Evolutionary conservation across 2,888 invertebrate genomes (phyloP), one percentile per base, ranked within the genome.

Genomic region (Nymphalis urticae): DNA sequence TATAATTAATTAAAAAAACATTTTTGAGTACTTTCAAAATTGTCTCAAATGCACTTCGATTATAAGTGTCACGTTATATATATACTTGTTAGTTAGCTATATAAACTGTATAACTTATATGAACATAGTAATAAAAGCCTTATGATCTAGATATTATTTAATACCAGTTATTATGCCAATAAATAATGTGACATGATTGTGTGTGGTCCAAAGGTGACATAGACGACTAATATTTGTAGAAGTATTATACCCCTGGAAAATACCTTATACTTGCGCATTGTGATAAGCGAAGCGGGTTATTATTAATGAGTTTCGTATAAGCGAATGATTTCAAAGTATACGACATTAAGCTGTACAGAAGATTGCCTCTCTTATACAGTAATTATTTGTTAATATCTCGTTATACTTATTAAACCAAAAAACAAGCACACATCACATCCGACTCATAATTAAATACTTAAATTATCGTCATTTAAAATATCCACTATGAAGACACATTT

Each of bases 121-220:
- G 42, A 42, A 10, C 42, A 42, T 42, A n/a, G 19, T 24, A 54
- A 60, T 19, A 63, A 56, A 56, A 63, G 62, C 63, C 65, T 61
- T 32, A 62, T 24, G 27, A 27, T 56, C 36, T 17, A 67, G 63
- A 68, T 60, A 56, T 63, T 66, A 63, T 63, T 61, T 53, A 60
- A 68, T 64, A 51, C 71, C 71, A 69, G 64, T 76, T 72, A 69
- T 73, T 73, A 77, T 72, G 74, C 73, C 72, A 76, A 75, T 75
- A 79, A 70, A 72, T 68, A 68, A 68, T 54, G 51, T 64, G 69
- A 69, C 75, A 78, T 77, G 76, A 70, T 70, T 84, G 82, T 83
- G 89, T 90, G 90, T 90, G 90, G 90, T 89, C 90, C 81, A 84
- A 83, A 79, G 76, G 79, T 84, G 85, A 85, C 78, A 80, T 76